Percentiles rank a stretch among this genome's conserved stretches.
Evolutionary conservation across 2,888 invertebrate genomes (phyloP).

Genomic region (Netelia melanura): DNA sequence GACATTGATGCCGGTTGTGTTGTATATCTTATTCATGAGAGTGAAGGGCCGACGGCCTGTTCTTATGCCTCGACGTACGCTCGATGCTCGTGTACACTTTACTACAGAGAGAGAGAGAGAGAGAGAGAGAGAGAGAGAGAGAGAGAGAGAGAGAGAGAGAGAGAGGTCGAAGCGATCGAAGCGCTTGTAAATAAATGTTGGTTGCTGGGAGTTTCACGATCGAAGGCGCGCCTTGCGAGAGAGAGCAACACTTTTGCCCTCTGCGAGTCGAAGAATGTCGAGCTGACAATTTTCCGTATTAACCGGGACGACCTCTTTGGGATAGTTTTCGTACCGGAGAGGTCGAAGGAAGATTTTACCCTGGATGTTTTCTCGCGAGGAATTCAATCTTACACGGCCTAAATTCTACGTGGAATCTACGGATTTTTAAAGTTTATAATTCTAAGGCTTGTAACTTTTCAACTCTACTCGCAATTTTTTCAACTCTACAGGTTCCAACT

Average conservation of each 20-base stretch:
- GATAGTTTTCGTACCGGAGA: neutral
- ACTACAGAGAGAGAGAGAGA: neutral
- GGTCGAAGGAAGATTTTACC: too few relatives aligned
- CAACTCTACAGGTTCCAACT: too few relatives aligned
- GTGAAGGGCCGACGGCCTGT: conserved; percentile 40
- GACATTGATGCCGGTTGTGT: conserved; percentile 60
- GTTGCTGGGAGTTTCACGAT: conserved; percentile 34
- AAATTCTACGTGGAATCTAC: neutral
- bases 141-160: neutral
- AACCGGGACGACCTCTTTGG: neutral
- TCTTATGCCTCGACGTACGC: neutral
- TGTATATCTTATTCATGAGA: conserved; percentile 43
- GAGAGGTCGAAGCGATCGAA: neutral
- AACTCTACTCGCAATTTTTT: neutral
- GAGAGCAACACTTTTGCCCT: conserved; percentile 21
- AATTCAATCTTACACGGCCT: too few relatives aligned
- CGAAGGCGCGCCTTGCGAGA: conserved; percentile 45
- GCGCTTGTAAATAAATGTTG: neutral
- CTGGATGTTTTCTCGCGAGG: too few relatives aligned
- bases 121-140: neutral
- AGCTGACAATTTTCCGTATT: conserved; percentile 30
- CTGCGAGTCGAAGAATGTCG: conserved; percentile 38
- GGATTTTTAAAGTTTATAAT: too few relatives aligned
- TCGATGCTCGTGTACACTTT: conserved; percentile 1
- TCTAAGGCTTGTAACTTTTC: neutral